Evolutionary conservation across 2,888 invertebrate species (phyloP).

Genomic region (Leptinotarsa juncta): DNA sequence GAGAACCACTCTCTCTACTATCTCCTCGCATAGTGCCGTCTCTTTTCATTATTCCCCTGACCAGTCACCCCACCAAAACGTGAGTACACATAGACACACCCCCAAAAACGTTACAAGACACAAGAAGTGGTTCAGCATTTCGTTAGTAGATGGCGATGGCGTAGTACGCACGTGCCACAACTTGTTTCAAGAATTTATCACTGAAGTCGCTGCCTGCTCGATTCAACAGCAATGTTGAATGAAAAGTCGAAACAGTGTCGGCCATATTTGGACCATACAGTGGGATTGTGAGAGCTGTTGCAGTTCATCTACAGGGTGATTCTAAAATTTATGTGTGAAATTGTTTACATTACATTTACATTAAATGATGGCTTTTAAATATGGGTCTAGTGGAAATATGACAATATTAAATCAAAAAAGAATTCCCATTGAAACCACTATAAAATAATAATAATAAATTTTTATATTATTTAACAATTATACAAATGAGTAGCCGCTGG

Average conservation of each 20-base stretch:
- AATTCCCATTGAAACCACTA: no score
- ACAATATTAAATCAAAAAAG: no score
- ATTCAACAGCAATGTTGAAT: not conserved
- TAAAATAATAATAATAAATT: no score
- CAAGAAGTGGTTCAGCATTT: slow-evolving; percentile 35
- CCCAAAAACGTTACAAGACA: slow-evolving; percentile 40
- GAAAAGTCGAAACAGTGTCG: slow-evolving; percentile 2
- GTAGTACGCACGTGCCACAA: not conserved
- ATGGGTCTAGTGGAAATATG: no score
- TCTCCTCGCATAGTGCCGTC: slow-evolving; percentile 31
- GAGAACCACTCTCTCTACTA: not conserved
- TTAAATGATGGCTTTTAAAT: no score
- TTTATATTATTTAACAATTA: no score
- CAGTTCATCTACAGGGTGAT: no score
- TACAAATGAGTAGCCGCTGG: no score
- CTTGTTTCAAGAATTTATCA: slow-evolving; percentile 40
- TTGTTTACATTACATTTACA: no score
- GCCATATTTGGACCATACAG: slow-evolving; percentile 4
- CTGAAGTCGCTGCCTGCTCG: slow-evolving; percentile 46
- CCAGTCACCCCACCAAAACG: slow-evolving; percentile 41
- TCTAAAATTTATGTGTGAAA: no score
- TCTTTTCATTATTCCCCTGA: slow-evolving; percentile 50
- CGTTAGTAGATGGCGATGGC: slow-evolving; percentile 50
- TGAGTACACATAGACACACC: slow-evolving; percentile 43
- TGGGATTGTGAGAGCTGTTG: no score